Evolutionary conservation across 2,113 vertebrate genomes (phyloP).

Genomic region (Maccullochella peelii): DNA sequence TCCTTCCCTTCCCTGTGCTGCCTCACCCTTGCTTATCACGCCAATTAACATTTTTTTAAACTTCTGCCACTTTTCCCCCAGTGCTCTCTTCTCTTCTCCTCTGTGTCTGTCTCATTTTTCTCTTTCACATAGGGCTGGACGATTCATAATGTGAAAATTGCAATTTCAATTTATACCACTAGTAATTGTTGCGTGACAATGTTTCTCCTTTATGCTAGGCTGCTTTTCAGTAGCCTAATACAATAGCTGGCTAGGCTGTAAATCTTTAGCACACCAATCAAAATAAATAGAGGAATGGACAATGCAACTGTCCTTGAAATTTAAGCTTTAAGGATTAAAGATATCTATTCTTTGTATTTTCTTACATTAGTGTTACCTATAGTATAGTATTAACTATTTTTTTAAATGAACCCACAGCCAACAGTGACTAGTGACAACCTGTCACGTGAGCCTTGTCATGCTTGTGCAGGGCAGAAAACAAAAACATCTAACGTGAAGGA

Average conservation of each 20-base stretch:
- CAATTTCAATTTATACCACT: background rate
- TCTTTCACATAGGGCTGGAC: background rate
- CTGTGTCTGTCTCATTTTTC: constrained; percentile 38
- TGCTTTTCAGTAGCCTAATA: background rate
- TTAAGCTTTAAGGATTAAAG: too few relatives aligned
- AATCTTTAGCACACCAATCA: background rate
- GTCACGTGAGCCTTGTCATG: background rate
- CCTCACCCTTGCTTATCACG: constrained; percentile 81
- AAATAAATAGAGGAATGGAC: background rate
- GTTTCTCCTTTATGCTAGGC: background rate
- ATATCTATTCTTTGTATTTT: background rate
- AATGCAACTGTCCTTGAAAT: background rate
- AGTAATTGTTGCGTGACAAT: background rate
- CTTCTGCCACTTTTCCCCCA: constrained; percentile 59
- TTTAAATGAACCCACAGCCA: background rate
- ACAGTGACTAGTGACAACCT: background rate
- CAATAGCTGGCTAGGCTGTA: background rate
- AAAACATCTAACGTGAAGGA: too few relatives aligned
- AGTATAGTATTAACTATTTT: background rate
- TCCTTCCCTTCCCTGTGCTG: constrained; percentile 75
- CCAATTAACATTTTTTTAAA: constrained; percentile 78
- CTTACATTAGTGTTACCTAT: background rate
- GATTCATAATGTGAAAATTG: constrained; percentile 8
- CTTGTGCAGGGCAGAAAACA: too few relatives aligned
- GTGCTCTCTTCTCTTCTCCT: constrained; percentile 13